phyloP scores from a whole-genome alignment of 2,888 invertebrate genomes.

The Lithosia quadra region DNA sequence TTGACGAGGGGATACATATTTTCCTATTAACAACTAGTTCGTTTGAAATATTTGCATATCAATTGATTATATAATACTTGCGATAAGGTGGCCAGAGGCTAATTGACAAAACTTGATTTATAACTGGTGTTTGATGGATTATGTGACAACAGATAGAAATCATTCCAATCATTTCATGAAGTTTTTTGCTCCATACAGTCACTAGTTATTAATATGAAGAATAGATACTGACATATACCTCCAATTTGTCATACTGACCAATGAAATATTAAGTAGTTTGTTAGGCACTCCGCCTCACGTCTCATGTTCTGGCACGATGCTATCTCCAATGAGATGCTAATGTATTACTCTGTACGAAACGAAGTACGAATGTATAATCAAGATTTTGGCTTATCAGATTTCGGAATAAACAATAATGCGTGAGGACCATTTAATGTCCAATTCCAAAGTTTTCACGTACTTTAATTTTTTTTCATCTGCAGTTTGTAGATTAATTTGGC shows the following conservation, averaged over 20 bases:
- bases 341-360: conserved; percentile 83
- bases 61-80: conserved; percentile 49
- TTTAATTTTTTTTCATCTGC: conserved; percentile 58
- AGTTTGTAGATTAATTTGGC: conserved; percentile 6
- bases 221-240: conserved; percentile 46
- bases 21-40: conserved; percentile 40
- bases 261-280: conserved; percentile 56
- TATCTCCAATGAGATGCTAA: conserved; percentile 81
- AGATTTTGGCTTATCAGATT: conserved; percentile 71
- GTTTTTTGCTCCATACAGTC: conserved; percentile 27
- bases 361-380: conserved; percentile 74
- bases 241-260: conserved; percentile 57
- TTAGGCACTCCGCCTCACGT: conserved; percentile 61
- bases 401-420: conserved; percentile 68
- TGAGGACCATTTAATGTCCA: conserved; percentile 54
- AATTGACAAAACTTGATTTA: conserved; percentile 53
- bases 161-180: conserved; percentile 41
- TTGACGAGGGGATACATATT: conserved; percentile 43
- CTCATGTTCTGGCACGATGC: conserved; percentile 68
- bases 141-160: conserved; percentile 44
- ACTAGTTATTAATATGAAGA: conserved; percentile 44
- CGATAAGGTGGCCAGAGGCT: conserved; percentile 38
- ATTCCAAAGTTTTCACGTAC: conserved; percentile 60
- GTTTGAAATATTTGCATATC: conserved; percentile 48
- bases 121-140: conserved; percentile 58